phyloP scores from a whole-genome alignment of 2,113 vertebrate genomes.

The Ochotona princeps region DNA sequence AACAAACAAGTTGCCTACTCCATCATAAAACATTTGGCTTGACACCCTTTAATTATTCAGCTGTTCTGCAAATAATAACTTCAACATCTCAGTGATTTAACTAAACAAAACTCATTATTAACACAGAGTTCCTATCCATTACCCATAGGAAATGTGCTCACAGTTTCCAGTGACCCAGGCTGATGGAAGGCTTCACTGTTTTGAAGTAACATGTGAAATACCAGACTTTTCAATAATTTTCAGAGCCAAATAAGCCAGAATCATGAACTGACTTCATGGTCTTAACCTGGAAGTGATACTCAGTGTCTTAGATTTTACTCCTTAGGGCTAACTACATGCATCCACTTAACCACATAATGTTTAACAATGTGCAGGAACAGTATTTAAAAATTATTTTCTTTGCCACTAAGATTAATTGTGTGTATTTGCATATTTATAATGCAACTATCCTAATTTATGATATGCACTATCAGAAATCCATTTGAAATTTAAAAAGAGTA shows the following conservation, averaged over 20 bases:
- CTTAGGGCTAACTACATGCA: neutral
- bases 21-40: neutral
- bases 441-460: neutral
- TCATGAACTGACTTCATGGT: neutral
- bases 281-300: neutral
- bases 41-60: neutral
- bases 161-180: neutral
- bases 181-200: neutral
- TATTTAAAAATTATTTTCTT: neutral
- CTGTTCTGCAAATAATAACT: neutral
- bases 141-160: neutral
- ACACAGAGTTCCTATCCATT: neutral
- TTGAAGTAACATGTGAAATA: neutral
- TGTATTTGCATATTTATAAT: neutral
- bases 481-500: neutral
- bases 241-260: neutral
- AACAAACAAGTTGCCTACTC: neutral
- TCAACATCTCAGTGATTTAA: neutral
- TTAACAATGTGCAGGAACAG: neutral
- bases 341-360: neutral
- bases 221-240: neutral
- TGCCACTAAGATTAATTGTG: neutral
- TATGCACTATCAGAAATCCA: neutral
- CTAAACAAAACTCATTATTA: neutral
- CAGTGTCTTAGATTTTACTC: slow-evolving; percentile 8